Evolutionary conservation across 2,113 vertebrate genomes (phyloP), one percentile per base, ranked within the genome.

Genomic region (Copsychus sechellarum): DNA sequence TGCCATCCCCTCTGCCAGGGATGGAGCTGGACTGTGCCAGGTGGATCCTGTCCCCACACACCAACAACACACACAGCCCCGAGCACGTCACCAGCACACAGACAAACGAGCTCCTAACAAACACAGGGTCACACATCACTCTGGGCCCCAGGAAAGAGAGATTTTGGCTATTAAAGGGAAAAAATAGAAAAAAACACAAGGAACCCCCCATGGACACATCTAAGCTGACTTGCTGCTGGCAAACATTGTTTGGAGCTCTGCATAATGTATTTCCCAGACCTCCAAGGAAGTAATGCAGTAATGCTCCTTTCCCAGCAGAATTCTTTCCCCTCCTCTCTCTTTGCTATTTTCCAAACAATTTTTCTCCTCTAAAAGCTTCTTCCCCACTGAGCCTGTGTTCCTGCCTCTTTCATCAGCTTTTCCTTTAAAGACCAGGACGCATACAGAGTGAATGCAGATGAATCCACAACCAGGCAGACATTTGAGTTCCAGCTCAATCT

Each of bases 201-300:
- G 72, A 96, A 95, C 88, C 88, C 96, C 93, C 95, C 88, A 86
- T 24, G 90, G 95, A 95, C 90, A 96, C 85, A 93, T 94, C 90
- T 88, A 88, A 95, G 90, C 82, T 90, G 92, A 83, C 90, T 90
- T 93, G 93, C 90, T 95, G 95, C 94, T 96, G 92, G 95, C 88
- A 93, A 96, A 83, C 82, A 92, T 94, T 94, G 94, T 94, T 95
- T 90, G 88, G 95, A 96, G 80, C 88, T 81, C 95, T 93, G 92
- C 80, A 92, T 88, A 94, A 96, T 96, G 86, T 90, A 96, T 92
- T 96, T 94, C 92, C 86, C 95, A 97, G 95, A 96, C 94, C 95
- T 95, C 95, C 92, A 96, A 94, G 82, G 92, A 94, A 95, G 90
- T 61, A 94, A 94, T 70, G 53, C 85, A 92, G 94, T 88, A 93